Percentiles rank a stretch among this genome's conserved stretches.
phyloP scores from a whole-genome alignment of 2,113 vertebrate species.

The Eurystomus gularis region DNA sequence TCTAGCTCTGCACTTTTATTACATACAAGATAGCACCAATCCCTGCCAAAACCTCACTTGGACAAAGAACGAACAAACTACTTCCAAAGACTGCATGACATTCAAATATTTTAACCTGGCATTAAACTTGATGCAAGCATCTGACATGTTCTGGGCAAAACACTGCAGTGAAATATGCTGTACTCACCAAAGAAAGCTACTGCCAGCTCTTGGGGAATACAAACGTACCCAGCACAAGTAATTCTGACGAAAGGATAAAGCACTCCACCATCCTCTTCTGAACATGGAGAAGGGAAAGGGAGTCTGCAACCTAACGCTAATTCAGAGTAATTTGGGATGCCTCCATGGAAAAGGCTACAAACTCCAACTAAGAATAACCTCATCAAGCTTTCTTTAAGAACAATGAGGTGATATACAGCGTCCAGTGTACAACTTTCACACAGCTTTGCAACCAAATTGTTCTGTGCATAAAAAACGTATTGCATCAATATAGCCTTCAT shows the following conservation, averaged over 20 bases:
- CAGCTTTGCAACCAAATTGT: background rate
- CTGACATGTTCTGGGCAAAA: background rate
- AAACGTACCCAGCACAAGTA: background rate
- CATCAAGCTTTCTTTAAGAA: background rate
- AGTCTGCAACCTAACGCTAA: background rate
- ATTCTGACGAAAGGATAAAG: background rate
- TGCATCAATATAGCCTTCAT: background rate
- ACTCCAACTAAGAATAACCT: background rate
- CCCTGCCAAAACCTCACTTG: background rate
- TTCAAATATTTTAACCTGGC: slow-evolving; percentile 25
- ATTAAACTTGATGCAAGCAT: background rate
- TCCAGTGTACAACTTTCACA: background rate
- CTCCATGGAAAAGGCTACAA: background rate
- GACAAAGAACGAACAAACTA: background rate
- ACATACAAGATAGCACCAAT: background rate
- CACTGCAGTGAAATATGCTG: background rate
- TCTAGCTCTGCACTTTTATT: background rate
- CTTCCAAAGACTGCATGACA: background rate
- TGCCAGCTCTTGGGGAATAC: background rate
- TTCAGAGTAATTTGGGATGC: background rate
- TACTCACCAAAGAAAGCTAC: background rate
- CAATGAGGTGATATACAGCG: background rate
- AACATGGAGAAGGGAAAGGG: rapidly evolving
- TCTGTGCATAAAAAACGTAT: background rate
- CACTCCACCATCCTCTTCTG: background rate